phyloP scores from a whole-genome alignment of 2,113 vertebrate species.

The Rhea pennata region DNA sequence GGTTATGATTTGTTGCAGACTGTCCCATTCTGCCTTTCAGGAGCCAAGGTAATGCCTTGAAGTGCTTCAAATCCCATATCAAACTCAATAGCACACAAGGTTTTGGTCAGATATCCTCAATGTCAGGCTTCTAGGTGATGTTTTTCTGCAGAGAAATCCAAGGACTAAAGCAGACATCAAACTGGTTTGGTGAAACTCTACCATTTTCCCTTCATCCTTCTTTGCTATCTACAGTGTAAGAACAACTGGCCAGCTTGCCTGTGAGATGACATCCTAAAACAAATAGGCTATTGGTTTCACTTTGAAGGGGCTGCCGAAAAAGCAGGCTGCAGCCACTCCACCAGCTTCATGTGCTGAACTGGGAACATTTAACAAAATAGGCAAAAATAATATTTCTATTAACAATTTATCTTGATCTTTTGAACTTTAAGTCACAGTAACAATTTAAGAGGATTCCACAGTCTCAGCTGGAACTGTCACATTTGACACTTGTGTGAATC shows the following conservation, averaged over 20 bases:
- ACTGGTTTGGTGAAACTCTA: background rate
- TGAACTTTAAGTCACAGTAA: background rate
- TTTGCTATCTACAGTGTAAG: background rate
- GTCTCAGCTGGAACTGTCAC: background rate
- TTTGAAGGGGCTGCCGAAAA: background rate
- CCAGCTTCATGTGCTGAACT: background rate
- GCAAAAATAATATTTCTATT: background rate
- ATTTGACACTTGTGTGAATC: background rate
- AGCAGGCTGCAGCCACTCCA: background rate
- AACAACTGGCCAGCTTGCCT: background rate
- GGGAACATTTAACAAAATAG: background rate
- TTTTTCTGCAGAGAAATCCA: background rate
- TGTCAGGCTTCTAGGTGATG: background rate
- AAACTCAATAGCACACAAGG: background rate
- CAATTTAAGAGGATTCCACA: background rate
- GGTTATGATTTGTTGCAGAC: background rate
- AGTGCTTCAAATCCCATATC: background rate
- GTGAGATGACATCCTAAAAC: background rate
- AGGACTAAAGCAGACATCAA: background rate
- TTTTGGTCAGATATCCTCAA: background rate
- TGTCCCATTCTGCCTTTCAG: background rate
- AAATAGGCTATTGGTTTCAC: background rate
- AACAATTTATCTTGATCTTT: background rate
- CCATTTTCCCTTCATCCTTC: background rate
- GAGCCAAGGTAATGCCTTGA: background rate